phyloP scores from a whole-genome alignment of 1,140 invertebrate genomes.

The Fopius arisanus region DNA sequence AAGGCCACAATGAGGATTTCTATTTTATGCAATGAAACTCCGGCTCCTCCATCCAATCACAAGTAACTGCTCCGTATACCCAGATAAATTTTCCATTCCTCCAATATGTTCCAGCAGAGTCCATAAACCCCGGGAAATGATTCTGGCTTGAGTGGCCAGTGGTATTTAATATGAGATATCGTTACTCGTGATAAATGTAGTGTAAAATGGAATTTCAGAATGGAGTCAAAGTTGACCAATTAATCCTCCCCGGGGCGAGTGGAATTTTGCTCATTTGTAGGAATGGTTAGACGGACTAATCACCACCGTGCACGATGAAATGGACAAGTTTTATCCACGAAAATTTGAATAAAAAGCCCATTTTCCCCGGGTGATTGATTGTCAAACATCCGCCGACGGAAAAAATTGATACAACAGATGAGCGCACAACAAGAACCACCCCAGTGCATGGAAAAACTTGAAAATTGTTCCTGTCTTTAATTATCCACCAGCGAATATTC shows the following conservation, averaged over 20 bases:
- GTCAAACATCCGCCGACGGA: neutral
- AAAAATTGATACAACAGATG: neutral
- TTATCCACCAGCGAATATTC: neutral
- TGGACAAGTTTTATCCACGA: neutral
- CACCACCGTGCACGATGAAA: neutral
- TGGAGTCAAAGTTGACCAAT: conserved; percentile 9
- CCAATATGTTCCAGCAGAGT: neutral
- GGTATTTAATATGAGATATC: neutral
- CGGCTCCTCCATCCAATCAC: neutral
- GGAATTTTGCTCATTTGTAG: neutral
- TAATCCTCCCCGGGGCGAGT: neutral
- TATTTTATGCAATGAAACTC: too few relatives aligned
- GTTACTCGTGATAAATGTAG: neutral
- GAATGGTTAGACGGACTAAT: neutral
- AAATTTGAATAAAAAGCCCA: too few relatives aligned
- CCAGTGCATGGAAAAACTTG: neutral
- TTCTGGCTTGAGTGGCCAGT: neutral
- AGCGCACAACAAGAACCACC: neutral
- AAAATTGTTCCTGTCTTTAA: neutral
- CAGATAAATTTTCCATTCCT: neutral
- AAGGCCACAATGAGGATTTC: too few relatives aligned
- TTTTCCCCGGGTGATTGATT: too few relatives aligned
- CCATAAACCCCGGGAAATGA: neutral
- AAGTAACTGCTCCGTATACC: neutral
- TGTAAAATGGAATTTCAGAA: conserved; percentile 4